Evolutionary conservation across 2,113 vertebrate genomes (phyloP).

Genomic region (Synodontis membranacea): DNA sequence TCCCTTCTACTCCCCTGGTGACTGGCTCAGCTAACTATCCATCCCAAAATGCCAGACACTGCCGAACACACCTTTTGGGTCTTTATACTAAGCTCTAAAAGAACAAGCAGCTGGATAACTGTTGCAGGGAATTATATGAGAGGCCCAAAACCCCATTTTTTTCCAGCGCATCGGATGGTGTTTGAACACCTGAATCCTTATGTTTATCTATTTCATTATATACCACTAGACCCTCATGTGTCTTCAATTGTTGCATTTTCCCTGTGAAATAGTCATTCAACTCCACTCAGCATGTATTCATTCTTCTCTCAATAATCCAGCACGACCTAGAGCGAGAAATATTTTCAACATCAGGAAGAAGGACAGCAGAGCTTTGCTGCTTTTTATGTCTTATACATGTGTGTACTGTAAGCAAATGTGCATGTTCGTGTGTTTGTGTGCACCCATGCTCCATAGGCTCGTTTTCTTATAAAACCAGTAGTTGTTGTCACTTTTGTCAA

Average conservation of each 20-base stretch:
- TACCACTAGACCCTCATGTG: background rate
- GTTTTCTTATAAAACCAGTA: constrained; percentile 7
- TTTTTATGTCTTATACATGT: background rate
- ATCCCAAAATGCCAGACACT: constrained; percentile 19
- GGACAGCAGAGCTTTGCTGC: background rate
- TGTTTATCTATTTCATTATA: background rate
- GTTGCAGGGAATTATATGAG: background rate
- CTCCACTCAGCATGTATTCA: constrained; percentile 34
- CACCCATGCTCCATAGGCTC: background rate
- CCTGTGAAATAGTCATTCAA: constrained; percentile 54
- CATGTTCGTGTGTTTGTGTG: background rate
- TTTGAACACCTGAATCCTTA: background rate
- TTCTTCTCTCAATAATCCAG: constrained; percentile 6
- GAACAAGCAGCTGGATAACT: background rate
- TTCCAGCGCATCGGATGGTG: background rate
- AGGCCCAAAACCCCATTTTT: background rate
- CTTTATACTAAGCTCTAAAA: background rate
- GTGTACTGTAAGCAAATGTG: background rate
- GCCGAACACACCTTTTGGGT: background rate
- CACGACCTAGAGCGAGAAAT: background rate
- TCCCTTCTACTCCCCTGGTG: constrained; percentile 74
- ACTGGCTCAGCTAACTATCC: constrained; percentile 76
- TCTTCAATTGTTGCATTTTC: constrained; percentile 65
- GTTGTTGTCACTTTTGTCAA: constrained; percentile 4
- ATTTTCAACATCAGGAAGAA: background rate